phyloP scores from a whole-genome alignment of 1,140 invertebrate genomes.

The Holcopasites calliopsidis region DNA sequence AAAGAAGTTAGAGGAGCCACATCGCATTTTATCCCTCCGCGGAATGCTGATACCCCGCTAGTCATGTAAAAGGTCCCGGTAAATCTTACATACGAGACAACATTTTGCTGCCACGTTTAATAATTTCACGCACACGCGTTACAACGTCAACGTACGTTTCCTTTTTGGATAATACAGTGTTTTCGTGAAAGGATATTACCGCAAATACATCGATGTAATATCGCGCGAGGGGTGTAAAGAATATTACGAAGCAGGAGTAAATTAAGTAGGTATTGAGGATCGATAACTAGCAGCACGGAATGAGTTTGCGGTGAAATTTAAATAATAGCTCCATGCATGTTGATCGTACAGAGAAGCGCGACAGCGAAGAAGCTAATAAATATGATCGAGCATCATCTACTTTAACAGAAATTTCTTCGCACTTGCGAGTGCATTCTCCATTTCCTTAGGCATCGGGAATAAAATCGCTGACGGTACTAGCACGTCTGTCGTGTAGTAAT shows the following conservation, averaged over 20 bases:
- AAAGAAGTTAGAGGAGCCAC: not conserved
- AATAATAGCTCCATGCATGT: too few relatives aligned
- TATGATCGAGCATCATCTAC: too few relatives aligned
- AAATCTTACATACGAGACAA: constrained; percentile 21
- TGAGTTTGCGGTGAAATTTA: too few relatives aligned
- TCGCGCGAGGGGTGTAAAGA: too few relatives aligned
- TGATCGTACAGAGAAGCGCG: too few relatives aligned
- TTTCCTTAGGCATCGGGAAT: constrained; percentile 8
- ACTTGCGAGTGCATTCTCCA: not conserved
- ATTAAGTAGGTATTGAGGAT: too few relatives aligned
- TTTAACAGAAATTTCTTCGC: not conserved
- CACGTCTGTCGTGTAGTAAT: constrained; percentile 5
- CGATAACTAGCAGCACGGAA: too few relatives aligned
- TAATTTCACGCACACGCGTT: too few relatives aligned
- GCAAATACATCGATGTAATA: too few relatives aligned
- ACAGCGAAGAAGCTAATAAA: too few relatives aligned
- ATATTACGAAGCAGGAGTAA: too few relatives aligned
- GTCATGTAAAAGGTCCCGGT: constrained; percentile 15
- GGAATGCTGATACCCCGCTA: not conserved
- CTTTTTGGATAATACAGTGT: not conserved
- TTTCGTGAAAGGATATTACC: too few relatives aligned
- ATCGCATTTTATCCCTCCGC: not conserved
- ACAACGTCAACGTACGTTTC: not conserved
- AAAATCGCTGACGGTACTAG: constrained; percentile 10
- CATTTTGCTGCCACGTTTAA: constrained; percentile 8